Base-by-base conservation (phyloP, 2,113 vertebrate species). In the Gasterosteus aculeatus region DNA sequence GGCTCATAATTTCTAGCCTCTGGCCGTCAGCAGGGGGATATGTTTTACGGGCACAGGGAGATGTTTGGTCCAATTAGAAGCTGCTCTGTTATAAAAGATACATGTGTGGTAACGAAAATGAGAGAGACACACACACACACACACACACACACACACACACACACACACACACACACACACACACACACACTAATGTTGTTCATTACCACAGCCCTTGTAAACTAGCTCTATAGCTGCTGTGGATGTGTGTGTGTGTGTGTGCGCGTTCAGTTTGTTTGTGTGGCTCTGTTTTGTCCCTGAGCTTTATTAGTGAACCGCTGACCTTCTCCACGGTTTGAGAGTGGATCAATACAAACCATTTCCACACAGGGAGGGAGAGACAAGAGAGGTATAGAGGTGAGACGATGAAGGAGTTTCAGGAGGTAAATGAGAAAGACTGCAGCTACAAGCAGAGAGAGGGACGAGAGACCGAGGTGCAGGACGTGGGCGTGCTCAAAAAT, bases 291-390 rank as follows among this genome's bases (percentile, higher is more conserved):
- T 82, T 90, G 89, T 90, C 89, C 81, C 82, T 88, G 83, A 90
- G 89, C 83, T 90, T 91, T 91, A 89, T 91, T 88, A 87, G 80
- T 86, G 85, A 90, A 89, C 85, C 82, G 56, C 72, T 90, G 88
- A 91, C 92, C 92, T 91, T 85, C 89, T 87, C 63, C 26, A 64
- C 42, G 18, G 67, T 81, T 80, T 85, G 69, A 79, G 54, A 87
- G 77, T 86, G 80, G 86, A 92, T 92, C 84, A 82, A 91, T 87
- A 86, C 60, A 81, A 78, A 83, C 80, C 58, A 78, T 89, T 93
- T 88, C 92, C 88, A 92, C 72, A 76, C 19, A 47, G 19, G 0
- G 56, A 62, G 74, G 12, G 58, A 41, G 46, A 41, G 49, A 19
- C 7, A 57, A 18, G 39, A 75, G 53, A 42, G 44, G 4, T 56